phyloP scores from a whole-genome alignment of 2,113 vertebrate species.

The Sinocyclocheilus anshuiensis region DNA sequence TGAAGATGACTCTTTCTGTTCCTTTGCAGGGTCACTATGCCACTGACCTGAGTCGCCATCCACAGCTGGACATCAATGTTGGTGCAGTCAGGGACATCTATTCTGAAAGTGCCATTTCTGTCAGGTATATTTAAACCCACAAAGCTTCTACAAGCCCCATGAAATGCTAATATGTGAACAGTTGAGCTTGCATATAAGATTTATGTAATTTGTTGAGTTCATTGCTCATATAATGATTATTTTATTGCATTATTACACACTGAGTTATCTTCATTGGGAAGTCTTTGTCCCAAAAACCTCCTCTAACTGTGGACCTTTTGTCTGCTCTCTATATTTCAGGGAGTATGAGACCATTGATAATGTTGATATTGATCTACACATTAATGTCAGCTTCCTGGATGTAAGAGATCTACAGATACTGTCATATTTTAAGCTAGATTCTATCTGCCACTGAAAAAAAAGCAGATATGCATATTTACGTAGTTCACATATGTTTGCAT shows the following conservation, averaged over 20 bases:
- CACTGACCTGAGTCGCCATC: slow-evolving; percentile 94
- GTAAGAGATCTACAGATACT: slow-evolving; percentile 75
- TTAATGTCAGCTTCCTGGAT: slow-evolving; percentile 96
- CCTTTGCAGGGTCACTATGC: slow-evolving; percentile 86
- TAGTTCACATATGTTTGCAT: slow-evolving; percentile 2
- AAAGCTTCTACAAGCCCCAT: background rate
- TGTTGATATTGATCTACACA: slow-evolving; percentile 96
- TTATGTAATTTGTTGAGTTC: background rate
- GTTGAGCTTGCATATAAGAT: background rate
- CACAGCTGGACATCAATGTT: slow-evolving; percentile 96
- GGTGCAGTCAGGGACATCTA: slow-evolving; percentile 98
- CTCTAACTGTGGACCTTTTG: background rate
- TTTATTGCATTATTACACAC: background rate
- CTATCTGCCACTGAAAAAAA: background rate
- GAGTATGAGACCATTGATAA: slow-evolving; percentile 98
- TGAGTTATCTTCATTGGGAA: too few species aligned
- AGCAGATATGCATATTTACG: background rate
- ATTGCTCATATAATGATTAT: background rate
- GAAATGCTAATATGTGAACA: background rate
- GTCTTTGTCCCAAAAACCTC: background rate
- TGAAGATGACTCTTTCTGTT: background rate
- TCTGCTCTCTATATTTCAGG: slow-evolving; percentile 70
- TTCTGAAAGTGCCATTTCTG: slow-evolving; percentile 90
- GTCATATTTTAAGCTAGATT: background rate
- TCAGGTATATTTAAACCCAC: slow-evolving; percentile 79